phyloP scores from a whole-genome alignment of 2,113 vertebrate genomes.

The Colinus virginianus region DNA sequence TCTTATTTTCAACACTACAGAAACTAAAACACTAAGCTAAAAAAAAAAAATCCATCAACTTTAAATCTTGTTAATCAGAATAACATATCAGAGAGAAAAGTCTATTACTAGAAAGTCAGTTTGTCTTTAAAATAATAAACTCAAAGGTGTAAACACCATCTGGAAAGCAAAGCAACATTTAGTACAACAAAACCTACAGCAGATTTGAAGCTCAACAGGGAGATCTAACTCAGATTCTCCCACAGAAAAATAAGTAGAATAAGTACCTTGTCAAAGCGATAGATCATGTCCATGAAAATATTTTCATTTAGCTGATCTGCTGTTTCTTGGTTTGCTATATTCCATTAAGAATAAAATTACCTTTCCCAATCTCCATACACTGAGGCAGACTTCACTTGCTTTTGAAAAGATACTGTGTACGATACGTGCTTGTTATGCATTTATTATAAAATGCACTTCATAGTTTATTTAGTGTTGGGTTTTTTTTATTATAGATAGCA shows the following conservation, averaged over 20 bases:
- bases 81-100: constrained; percentile 18
- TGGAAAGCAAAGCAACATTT: constrained; percentile 9
- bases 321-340: background rate
- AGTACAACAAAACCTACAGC: background rate
- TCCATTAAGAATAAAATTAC: background rate
- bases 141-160: constrained; percentile 20
- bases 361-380: background rate
- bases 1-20: background rate
- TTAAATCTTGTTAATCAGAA: background rate
- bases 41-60: background rate
- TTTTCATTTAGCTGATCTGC: background rate
- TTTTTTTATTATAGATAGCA: background rate
- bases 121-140: constrained; percentile 39
- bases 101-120: background rate
- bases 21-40: background rate
- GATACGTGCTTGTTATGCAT: background rate
- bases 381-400: background rate
- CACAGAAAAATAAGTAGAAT: background rate
- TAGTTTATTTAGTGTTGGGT: background rate
- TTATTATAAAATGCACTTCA: background rate
- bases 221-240: constrained; percentile 14
- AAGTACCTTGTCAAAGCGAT: constrained; percentile 1
- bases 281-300: constrained; percentile 20
- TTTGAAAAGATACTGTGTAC: background rate
- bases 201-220: background rate